Evolutionary conservation across 2,888 invertebrate genomes (phyloP), one percentile per base, ranked within the genome.

Genomic region (Dioctria rufipes): DNA sequence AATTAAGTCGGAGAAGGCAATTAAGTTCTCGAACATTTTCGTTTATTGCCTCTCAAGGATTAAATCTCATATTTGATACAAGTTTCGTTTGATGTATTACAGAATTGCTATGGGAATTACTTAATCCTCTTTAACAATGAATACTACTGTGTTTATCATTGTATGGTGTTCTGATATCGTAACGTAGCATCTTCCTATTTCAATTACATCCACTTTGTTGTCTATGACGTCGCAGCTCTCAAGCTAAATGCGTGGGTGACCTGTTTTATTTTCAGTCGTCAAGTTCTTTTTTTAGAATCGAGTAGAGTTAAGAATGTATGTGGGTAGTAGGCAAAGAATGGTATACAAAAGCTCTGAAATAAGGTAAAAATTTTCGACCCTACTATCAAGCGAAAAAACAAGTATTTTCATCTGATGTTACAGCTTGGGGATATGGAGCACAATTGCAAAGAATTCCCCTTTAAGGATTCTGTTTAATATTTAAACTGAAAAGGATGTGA

Each of bases 251-350:
- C 73, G 73, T 73, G 60, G 73, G 73, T 40, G 37, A 37, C 61
- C 37, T 39, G 42, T 58, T 58, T 73, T 73, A 73, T 73, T 73
- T 73, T 39, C 58, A 73, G 40, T 73, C 54, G 54, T 25, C n/a
- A 25, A 9, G 40, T 54, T 60, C 73, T 60, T 42, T 73, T 73
- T 71, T 73, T 73, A 60, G 73, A 73, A 69, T 37, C 69, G 11
- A 37, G 51, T 39, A 25, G 51, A 37, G 54, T 11, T 54, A n/a
- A 54, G 4, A 54, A 54, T n/a, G 54, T 54, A 37, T 51, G 69
- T 37, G 51, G 69, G 51, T 13, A 39, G 43, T n/a, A n/a, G 25
- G 9, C n/a, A 65, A 6, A 42, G 66, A 43, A 66, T 25, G 25
- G 3, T 43, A 42, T 5, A 37, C 25, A 49, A 37, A 13, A 5